Evolutionary conservation across 2,113 vertebrate genomes (phyloP), one percentile per base, ranked within the genome.

Genomic region (Accipiter cooperii): DNA sequence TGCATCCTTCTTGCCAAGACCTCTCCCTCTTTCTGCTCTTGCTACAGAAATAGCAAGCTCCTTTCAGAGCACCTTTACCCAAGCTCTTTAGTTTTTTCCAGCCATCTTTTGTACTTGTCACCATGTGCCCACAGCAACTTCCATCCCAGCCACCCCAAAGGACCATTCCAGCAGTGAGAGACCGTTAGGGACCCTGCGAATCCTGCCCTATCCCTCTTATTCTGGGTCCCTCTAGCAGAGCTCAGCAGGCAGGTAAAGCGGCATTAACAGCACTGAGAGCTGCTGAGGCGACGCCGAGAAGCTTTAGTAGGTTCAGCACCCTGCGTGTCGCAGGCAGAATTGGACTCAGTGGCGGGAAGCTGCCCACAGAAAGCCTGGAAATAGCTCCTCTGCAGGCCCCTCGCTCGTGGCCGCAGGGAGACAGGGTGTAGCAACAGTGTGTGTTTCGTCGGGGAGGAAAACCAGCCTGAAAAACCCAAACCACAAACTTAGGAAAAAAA

Each of bases 371-470:
- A 61, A 81, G 29, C 44, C 63, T 88, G 88, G 83, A 69, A 65
- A 47, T n/a, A 38, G n/a, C 31, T 87, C 26, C 14, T 13, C 65
- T 40, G 79, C 52, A 79, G 74, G 12, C 16, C 22, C 38, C 34
- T 52, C 13, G 1, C 55, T 66, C 3, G 1, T 25, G 51, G 49
- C 42, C 4, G 0, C 2, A 4, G 46, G 47, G 34, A 75, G 49
- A 47, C 11, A 2, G 68, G 28, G 77, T 55, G 55, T 46, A 58
- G 42, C 46, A 47, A 71, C 36, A 52, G 13, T 0, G 2, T 44
- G 26, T 42, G 36, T 80, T 65, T 65, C 40, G 44, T 6, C 10
- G 3, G 24, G 36, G 47, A 84, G 20, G 28, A 75, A 81, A 89
- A 82, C 2, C 69, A 87, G 61, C 69, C 51, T 76, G 73, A 68